These are phyloP conservation scores for Theropithecus gelada DNA, from an alignment of 2,113 vertebrate species.

Conservation along the genomic window DNA sequence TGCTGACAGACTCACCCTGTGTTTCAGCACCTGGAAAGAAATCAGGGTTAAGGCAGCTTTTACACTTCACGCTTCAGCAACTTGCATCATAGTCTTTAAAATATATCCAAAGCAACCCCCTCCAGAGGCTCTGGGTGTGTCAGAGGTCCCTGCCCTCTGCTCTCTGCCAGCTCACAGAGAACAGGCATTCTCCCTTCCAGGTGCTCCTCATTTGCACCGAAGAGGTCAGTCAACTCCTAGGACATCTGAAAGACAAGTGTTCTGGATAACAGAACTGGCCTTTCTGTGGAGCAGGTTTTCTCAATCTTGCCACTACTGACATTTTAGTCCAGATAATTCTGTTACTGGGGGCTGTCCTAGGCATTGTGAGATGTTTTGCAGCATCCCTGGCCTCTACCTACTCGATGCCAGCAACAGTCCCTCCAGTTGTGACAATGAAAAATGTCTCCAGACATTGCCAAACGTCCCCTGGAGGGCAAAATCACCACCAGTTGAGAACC, in stretches of 20 bases:
- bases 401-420: background rate
- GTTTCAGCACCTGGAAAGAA: background rate
- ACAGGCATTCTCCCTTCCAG: background rate
- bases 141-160: background rate
- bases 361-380: background rate
- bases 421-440: background rate
- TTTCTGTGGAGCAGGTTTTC: background rate
- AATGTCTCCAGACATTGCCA: background rate
- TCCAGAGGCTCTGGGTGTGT: too few relatives aligned
- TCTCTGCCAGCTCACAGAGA: background rate
- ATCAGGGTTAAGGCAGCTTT: background rate
- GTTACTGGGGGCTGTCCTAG: background rate
- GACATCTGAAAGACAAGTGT: background rate
- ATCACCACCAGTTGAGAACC: background rate
- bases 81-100: background rate
- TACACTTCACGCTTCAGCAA: background rate
- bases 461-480: background rate
- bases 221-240: background rate
- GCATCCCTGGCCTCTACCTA: background rate
- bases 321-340: background rate
- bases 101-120: background rate
- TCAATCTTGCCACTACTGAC: background rate
- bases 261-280: background rate
- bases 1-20: background rate
- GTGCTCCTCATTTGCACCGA: background rate